These are phyloP conservation scores for Ormyrus rosae DNA, from an alignment of 2,888 invertebrate genomes.

Conservation along the genomic window DNA sequence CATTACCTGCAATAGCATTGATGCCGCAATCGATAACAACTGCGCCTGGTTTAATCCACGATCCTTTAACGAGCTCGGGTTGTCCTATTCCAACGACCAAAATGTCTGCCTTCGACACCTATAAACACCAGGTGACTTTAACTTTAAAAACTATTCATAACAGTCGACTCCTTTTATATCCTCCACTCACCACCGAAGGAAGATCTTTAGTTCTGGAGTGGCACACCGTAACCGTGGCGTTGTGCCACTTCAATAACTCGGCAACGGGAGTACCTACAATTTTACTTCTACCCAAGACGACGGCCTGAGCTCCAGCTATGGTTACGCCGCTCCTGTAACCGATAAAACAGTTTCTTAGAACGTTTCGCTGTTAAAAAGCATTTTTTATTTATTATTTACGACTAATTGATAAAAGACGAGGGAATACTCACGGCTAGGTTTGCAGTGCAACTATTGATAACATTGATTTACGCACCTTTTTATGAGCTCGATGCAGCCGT, in stretches of 20 bases:
- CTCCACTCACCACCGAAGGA: conserved; percentile 74
- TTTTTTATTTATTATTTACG: background rate
- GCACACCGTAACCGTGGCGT: conserved; percentile 98
- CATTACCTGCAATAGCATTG: conserved; percentile 89
- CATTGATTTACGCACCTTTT: conserved; percentile 77
- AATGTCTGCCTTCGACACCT: conserved; percentile 92
- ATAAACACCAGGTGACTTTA: conserved; percentile 1
- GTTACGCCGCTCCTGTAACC: conserved; percentile 81
- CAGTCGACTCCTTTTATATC: background rate
- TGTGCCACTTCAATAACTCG: conserved; percentile 95
- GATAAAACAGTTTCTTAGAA: too few species aligned
- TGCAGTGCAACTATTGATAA: background rate
- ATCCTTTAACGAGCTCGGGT: conserved; percentile 92
- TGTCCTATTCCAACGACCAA: conserved; percentile 97
- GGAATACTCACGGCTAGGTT: background rate
- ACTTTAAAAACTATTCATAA: background rate
- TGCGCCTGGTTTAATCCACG: conserved; percentile 98
- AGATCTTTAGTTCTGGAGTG: conserved; percentile 95
- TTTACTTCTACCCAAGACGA: conserved; percentile 97
- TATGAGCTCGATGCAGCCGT: conserved; percentile 95
- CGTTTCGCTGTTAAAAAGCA: background rate
- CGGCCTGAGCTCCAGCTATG: conserved; percentile 90
- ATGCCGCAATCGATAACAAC: conserved; percentile 99
- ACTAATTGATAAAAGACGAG: background rate
- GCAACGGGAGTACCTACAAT: conserved; percentile 98